Base-by-base conservation (phyloP, 2,113 vertebrate genomes). In the Zosterops hypoxanthus region DNA sequence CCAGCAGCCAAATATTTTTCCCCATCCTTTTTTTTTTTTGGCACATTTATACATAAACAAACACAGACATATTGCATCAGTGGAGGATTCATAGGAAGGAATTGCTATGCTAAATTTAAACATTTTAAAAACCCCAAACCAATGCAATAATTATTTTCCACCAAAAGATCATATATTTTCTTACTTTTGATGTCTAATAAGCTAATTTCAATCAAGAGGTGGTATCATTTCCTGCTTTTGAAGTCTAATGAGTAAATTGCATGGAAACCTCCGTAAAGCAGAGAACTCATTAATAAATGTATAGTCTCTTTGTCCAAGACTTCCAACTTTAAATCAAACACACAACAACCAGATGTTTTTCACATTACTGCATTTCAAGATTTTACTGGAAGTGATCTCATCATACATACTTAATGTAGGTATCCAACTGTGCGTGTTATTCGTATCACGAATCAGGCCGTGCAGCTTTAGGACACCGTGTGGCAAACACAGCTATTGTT, bases 311-410 rank as follows among this genome's bases (percentile, higher is more conserved):
- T 97, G 94, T 77, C 91, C 91, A 64, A 72, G 93, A 88, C 95
- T 95, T 97, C 98, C 97, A 98, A 95, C 96, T 96, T 97, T 97
- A 97, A 98, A 97, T 97, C 97, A 98, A 97, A 97, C 4, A 50
- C 86, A 93, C 94, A 93, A 95, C 93, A 90, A 86, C 97, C 98
- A 98, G 98, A 98, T 98, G 98, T 96, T 98, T 98, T 97, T 97
- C 97, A 83, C 98, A 98, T 98, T 97, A 97, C 97, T 96, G 81
- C 95, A 78, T 83, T 95, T 93, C 94, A 96, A 75, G 93, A 73
- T 92, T 97, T 98, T 98, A 98, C 98, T 98, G 98, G 98, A 98
- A 98, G 97, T 98, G 98, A 98, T 96, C 98, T 98, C 98, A 98
- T 95, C 95, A 95, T 93, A 55, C 90, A 96, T 96, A 95, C 91